Percentiles rank a stretch among this genome's conserved stretches.
Evolutionary conservation across 2,888 invertebrate species (phyloP).

Genomic region (Polydrusus tereticollis): DNA sequence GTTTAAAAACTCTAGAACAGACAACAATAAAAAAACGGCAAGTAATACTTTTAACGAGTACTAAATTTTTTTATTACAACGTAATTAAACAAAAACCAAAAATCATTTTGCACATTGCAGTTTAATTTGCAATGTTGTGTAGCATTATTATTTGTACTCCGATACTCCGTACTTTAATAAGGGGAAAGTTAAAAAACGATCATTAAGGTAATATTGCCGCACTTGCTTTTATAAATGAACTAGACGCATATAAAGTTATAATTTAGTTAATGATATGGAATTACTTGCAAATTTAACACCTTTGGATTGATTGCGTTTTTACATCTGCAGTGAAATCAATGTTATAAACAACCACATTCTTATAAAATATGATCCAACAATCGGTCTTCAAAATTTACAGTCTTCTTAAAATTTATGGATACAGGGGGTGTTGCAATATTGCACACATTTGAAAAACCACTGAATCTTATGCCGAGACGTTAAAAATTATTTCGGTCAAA

Average conservation of each 20-base stretch:
- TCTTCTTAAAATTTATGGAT: too few species aligned
- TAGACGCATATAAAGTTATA: constrained; percentile 3
- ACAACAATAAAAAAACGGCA: background rate
- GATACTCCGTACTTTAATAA: background rate
- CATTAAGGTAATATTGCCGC: background rate
- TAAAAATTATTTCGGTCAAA: too few species aligned
- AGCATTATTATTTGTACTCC: background rate
- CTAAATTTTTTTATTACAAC: background rate
- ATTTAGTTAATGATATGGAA: constrained; percentile 1
- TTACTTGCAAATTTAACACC: constrained; percentile 20
- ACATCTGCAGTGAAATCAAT: background rate
- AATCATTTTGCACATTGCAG: constrained; percentile 15
- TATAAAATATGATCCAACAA: too few species aligned
- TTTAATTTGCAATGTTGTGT: background rate
- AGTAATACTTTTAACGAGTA: background rate
- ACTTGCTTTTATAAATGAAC: background rate
- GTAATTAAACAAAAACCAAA: constrained; percentile 13
- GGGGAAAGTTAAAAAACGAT: background rate
- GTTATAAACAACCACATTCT: too few species aligned
- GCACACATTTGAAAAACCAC: too few species aligned
- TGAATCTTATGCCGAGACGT: too few species aligned
- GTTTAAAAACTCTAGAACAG: background rate
- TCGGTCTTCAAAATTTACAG: too few species aligned
- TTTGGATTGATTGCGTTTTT: background rate
- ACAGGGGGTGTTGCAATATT: too few species aligned